Conservation (phyloP, 2,888 invertebrate species). For the Quadroppia sp. region DNA sequence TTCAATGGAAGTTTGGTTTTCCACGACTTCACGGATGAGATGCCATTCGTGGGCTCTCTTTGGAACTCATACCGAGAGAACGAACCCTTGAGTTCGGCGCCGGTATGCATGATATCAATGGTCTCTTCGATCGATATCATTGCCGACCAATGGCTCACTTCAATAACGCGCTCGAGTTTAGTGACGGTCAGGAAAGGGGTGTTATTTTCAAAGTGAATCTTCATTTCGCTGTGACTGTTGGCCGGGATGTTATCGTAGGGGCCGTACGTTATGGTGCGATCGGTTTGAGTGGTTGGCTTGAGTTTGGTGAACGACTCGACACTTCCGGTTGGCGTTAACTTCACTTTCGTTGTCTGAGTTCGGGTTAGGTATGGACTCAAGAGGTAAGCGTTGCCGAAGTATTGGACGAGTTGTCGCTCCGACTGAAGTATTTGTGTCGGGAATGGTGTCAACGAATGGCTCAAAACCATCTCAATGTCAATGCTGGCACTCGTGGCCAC, state of each 20-base stretch:
- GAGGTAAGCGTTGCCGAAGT: slow-evolving; percentile 74
- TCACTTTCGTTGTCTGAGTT: slow-evolving; percentile 75
- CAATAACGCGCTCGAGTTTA: slow-evolving; percentile 75
- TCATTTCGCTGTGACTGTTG: slow-evolving; percentile 53
- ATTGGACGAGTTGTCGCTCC: slow-evolving; percentile 88
- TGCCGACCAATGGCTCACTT: slow-evolving; percentile 94
- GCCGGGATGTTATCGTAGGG: slow-evolving; percentile 72
- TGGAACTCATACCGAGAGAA: slow-evolving; percentile 98
- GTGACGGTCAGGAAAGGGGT: slow-evolving; percentile 92
- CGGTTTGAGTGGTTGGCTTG: slow-evolving; percentile 72
- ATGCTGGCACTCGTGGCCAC: slow-evolving; percentile 45
- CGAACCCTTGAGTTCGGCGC: slow-evolving; percentile 79
- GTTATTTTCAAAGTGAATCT: slow-evolving; percentile 92
- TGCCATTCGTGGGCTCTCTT: slow-evolving; percentile 78
- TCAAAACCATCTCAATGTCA: slow-evolving; percentile 68
- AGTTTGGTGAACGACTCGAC: slow-evolving; percentile 76
- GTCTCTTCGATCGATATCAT: slow-evolving; percentile 96
- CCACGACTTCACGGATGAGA: slow-evolving; percentile 85
- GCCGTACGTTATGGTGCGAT: slow-evolving; percentile 79
- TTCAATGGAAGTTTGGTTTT: slow-evolving; percentile 71
- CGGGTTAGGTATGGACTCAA: slow-evolving; percentile 75
- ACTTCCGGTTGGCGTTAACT: slow-evolving; percentile 66
- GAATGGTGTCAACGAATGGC: slow-evolving; percentile 72
- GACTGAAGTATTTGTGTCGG: slow-evolving; percentile 84
- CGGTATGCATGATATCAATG: slow-evolving; percentile 84